phyloP scores from a whole-genome alignment of 2,888 invertebrate genomes.

The Elysia crispata region DNA sequence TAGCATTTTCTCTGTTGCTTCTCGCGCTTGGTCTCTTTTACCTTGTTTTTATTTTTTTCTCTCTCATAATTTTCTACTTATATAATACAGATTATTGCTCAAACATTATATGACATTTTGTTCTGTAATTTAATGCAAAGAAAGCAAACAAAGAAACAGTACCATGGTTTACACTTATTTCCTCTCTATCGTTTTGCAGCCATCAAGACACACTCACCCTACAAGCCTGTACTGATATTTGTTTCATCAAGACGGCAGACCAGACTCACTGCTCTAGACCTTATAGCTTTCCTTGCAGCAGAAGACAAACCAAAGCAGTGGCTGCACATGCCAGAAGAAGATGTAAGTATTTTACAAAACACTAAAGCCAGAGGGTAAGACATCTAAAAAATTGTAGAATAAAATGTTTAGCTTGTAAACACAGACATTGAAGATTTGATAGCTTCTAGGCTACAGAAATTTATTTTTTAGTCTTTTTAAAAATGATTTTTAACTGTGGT shows the following conservation, averaged over 20 bases:
- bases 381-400: background rate
- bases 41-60: too few relatives aligned
- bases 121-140: too few relatives aligned
- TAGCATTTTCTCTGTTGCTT: too few relatives aligned
- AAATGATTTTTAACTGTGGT: too few relatives aligned
- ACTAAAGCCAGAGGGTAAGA: background rate
- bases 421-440: too few relatives aligned
- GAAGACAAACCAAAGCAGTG: slow-evolving; percentile 97
- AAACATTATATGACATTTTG: too few relatives aligned
- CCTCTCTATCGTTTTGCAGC: slow-evolving; percentile 78
- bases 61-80: too few relatives aligned
- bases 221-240: slow-evolving; percentile 90
- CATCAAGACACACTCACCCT: slow-evolving; percentile 93
- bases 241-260: slow-evolving; percentile 98
- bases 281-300: slow-evolving; percentile 87
- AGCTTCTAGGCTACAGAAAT: background rate
- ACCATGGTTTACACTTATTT: background rate
- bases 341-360: slow-evolving; percentile 76
- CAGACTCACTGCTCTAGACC: slow-evolving; percentile 94
- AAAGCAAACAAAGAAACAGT: too few relatives aligned
- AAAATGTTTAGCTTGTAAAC: too few relatives aligned
- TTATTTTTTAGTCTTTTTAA: too few relatives aligned
- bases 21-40: too few relatives aligned
- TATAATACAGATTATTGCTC: too few relatives aligned
- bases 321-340: slow-evolving; percentile 90